Evolutionary conservation across 1,140 invertebrate species (phyloP), one percentile per base, ranked within the genome.

Genomic region (Drosophila sturtevanti): DNA sequence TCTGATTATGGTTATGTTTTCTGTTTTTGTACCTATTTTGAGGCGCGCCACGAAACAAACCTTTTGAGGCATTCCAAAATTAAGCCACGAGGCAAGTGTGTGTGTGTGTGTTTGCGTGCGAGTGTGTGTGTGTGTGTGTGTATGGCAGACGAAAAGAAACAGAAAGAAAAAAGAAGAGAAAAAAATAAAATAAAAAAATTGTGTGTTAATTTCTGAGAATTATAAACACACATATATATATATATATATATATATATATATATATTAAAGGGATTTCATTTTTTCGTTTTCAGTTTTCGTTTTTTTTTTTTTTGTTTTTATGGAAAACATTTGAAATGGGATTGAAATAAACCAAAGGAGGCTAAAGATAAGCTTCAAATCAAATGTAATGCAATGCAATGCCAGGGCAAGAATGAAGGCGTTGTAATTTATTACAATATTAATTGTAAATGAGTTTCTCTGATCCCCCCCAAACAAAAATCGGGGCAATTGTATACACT

Each of bases 201-300:
- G 84, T 87, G 84, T 79, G 86, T 79, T 89, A 89, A 84, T 87
- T 89, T 87, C 84, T 70, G 59, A 87, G 84, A 89, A 89, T 87
- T 84, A 79, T 52, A 68, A 66, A 68, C n/a, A n/a, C n/a, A n/a
- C n/a, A n/a, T n/a, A n/a, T n/a, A n/a, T n/a, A n/a, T n/a, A n/a
- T n/a, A n/a, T n/a, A n/a, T n/a, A n/a, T n/a, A n/a, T n/a, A n/a
- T n/a, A n/a, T n/a, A n/a, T n/a, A n/a, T n/a, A n/a, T n/a, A n/a
- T n/a, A n/a, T n/a, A n/a, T n/a, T n/a, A 74, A 77, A 58, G 51
- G 73, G 48, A 63, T 70, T 80, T 62, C 63, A 27, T 54, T 71
- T 65, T 27, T 48, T 63, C 34, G 58, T 21, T 38, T 21, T 41
- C 72, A 64, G 68, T 54, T 66, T 64, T 68, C 59, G 62, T 52